These are phyloP conservation scores for Delia radicum DNA, from an alignment of 1,140 invertebrate species.

Conservation along the genomic window DNA sequence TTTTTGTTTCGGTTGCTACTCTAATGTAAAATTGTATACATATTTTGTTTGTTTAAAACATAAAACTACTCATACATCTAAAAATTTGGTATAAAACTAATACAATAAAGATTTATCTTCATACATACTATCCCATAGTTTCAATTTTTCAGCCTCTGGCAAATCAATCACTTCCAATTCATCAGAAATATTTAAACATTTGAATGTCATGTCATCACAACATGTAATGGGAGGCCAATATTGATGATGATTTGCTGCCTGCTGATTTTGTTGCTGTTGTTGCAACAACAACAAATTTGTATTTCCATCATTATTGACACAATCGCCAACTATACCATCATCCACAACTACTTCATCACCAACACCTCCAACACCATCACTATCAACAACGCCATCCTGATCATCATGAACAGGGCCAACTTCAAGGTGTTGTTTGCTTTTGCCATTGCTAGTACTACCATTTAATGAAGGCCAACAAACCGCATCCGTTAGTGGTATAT, in stretches of 20 bases:
- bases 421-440: background rate
- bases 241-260: background rate
- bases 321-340: background rate
- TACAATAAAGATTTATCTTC: conserved; percentile 26
- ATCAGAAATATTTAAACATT: conserved; percentile 57
- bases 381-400: background rate
- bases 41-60: too few relatives aligned
- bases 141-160: conserved; percentile 56
- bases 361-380: background rate
- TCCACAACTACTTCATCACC: background rate
- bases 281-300: background rate
- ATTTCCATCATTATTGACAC: conserved; percentile 12
- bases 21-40: too few relatives aligned
- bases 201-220: conserved; percentile 35
- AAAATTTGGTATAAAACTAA: background rate
- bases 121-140: conserved; percentile 57
- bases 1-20: too few relatives aligned
- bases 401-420: background rate
- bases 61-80: too few relatives aligned
- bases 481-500: conserved; percentile 30
- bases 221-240: conserved; percentile 15
- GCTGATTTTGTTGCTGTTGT: conserved; percentile 9
- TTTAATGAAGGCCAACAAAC: conserved; percentile 16
- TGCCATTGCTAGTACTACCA: background rate
- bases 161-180: conserved; percentile 54